phyloP scores from a whole-genome alignment of 2,888 invertebrate species.

The Nomada ruficornis region DNA sequence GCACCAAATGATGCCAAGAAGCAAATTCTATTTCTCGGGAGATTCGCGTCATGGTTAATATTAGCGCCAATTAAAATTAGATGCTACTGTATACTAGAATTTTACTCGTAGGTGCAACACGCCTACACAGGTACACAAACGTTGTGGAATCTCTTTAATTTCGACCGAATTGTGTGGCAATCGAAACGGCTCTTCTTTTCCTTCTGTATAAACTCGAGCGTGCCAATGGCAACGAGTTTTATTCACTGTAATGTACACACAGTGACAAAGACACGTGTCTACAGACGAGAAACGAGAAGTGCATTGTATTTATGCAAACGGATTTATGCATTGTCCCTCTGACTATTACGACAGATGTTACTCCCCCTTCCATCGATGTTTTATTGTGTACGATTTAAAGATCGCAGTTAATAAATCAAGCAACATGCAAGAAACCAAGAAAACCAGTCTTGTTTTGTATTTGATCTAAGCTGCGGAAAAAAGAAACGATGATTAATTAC shows the following conservation, averaged over 20 bases:
- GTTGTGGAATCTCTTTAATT: constrained; percentile 19
- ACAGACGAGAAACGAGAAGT: constrained; percentile 6
- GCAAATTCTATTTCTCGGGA: constrained; percentile 42
- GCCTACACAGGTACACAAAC: not conserved
- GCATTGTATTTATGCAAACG: not conserved
- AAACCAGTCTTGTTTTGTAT: constrained; percentile 52
- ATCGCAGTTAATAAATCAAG: constrained; percentile 63
- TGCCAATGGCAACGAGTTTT: not conserved
- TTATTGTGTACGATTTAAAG: constrained; percentile 45
- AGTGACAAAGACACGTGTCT: not conserved
- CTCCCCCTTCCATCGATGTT: not conserved
- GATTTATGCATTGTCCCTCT: constrained; percentile 22
- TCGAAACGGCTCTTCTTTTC: not conserved
- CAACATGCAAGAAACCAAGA: constrained; percentile 44
- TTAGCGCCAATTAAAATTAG: constrained; percentile 61
- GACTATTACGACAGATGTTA: constrained; percentile 34
- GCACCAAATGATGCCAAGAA: constrained; percentile 48
- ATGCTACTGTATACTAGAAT: constrained; percentile 37
- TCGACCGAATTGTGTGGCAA: constrained; percentile 8
- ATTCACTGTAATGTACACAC: not conserved
- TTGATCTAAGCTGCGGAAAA: constrained; percentile 49
- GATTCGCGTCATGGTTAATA: constrained; percentile 48
- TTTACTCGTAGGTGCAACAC: constrained; percentile 18
- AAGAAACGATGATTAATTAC: constrained; percentile 1
- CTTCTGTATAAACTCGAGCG: constrained; percentile 5